These are phyloP conservation scores for Epizoanthus scotinus DNA, from an alignment of 92 coral and sea anemone genomes.

Conservation along the genomic window DNA sequence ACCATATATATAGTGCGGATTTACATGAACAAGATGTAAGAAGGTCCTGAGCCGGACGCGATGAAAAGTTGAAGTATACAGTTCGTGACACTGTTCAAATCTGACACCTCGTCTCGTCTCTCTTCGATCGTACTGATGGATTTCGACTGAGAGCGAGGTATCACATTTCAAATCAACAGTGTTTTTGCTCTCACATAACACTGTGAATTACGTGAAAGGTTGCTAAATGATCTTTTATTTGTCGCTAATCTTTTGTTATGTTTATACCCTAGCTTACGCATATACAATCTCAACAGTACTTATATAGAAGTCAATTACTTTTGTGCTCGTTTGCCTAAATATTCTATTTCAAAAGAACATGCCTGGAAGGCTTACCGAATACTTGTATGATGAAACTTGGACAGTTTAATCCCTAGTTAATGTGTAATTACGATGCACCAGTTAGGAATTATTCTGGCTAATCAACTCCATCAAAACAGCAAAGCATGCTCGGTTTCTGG, in stretches of 20 bases:
- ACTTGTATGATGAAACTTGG: slow-evolving; percentile 3
- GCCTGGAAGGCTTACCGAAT: not conserved
- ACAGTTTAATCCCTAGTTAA: slow-evolving; percentile 14
- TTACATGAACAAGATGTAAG: not conserved
- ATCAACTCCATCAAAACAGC: slow-evolving; percentile 14
- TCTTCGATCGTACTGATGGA: not conserved
- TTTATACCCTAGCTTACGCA: not conserved
- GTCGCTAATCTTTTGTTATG: slow-evolving; percentile 17
- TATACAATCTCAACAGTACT: slow-evolving; percentile 32
- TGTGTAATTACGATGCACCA: not conserved
- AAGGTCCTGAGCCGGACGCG: not conserved
- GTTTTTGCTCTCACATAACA: not conserved
- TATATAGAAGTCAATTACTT: not conserved
- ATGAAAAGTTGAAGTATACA: not conserved
- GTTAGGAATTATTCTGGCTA: slow-evolving; percentile 6
- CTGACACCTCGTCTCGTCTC: slow-evolving; percentile 1
- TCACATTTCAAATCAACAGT: too few species aligned
- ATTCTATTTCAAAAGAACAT: not conserved
- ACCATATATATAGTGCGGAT: slow-evolving; percentile 38
- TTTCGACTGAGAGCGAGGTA: too few species aligned
- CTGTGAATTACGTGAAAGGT: slow-evolving; percentile 5
- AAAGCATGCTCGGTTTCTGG: not conserved
- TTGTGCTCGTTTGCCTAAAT: slow-evolving; percentile 9
- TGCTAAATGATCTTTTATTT: slow-evolving; percentile 12
- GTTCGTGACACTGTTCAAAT: slow-evolving; percentile 1